These are phyloP conservation scores for Argopecten irradians DNA, from an alignment of 1,140 invertebrate genomes.

Conservation along the genomic window DNA sequence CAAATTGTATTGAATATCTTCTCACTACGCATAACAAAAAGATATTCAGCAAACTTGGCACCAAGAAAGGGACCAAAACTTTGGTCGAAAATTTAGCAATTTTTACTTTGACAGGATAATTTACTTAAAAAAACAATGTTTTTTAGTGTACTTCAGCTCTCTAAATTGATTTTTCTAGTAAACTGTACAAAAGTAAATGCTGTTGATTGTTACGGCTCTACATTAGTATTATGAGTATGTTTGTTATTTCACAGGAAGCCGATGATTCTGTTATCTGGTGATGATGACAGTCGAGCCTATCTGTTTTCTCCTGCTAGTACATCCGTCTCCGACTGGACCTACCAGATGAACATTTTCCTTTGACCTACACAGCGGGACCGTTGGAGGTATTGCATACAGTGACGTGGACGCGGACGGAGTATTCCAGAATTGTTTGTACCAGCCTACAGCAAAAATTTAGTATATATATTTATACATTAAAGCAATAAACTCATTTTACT, in stretches of 20 bases:
- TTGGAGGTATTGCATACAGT: slow-evolving; percentile 68
- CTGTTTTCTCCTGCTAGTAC: slow-evolving; percentile 68
- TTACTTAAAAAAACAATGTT: too few species aligned
- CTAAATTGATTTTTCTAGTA: too few species aligned
- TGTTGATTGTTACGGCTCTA: too few species aligned
- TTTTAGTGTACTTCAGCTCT: too few species aligned
- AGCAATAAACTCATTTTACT: slow-evolving; percentile 42
- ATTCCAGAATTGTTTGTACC: slow-evolving; percentile 74
- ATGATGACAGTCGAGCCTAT: slow-evolving; percentile 75
- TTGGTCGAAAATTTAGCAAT: too few species aligned
- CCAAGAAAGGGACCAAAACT: too few species aligned
- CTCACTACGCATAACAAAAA: too few species aligned
- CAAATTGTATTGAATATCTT: too few species aligned
- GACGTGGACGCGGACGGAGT: slow-evolving; percentile 76
- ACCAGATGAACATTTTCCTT: slow-evolving; percentile 62
- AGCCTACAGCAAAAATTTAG: slow-evolving; percentile 64
- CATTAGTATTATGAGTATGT: too few species aligned
- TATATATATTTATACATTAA: slow-evolving; percentile 74
- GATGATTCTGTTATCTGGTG: slow-evolving; percentile 73
- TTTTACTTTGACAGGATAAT: too few species aligned
- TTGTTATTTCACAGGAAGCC: slow-evolving; percentile 58
- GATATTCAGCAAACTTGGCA: too few species aligned
- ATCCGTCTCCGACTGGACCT: slow-evolving; percentile 69
- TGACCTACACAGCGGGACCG: slow-evolving; percentile 44
- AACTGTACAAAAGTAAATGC: too few species aligned